Evolutionary conservation across 2,888 invertebrate species (phyloP), one percentile per base, ranked within the genome.

Genomic region (Oegoconia quadripuncta): DNA sequence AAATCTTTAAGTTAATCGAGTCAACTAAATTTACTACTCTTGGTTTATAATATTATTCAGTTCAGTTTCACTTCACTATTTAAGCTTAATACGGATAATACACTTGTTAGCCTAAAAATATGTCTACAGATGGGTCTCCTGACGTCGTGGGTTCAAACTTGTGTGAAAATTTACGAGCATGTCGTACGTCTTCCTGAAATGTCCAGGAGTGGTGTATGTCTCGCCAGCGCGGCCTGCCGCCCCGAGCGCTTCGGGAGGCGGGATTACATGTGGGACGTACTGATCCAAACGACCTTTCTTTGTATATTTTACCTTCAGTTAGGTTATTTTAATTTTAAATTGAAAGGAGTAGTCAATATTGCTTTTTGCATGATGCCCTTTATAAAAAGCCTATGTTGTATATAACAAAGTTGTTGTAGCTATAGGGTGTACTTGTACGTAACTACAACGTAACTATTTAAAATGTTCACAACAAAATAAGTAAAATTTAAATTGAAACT

Each of bases 101-200:
- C 31, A 34, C 34, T 42, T 32, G 38, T 39, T 42, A 42, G 23
- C 27, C 31, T 35, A 35, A 41, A 67, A 70, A 67, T 67, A 63
- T 67, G 63, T 53, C 40, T 46, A 34, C 34, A 39, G 48, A 44
- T 40, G 52, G 52, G 52, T 50, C 50, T 52, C 47, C 43, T 38
- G 58, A 55, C 44, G 53, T 50, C 50, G 50, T 45, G 48, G 55
- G 64, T 67, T 74, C 64, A 70, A 70, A 76, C 60, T 70, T 65
- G 66, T 64, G 70, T 70, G 69, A 74, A 73, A 74, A 77, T 78
- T 69, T 76, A 77, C 69, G 74, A 62, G 55, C 53, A 49, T 59
- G 65, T 70, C 72, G 64, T 73, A 63, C 59, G 60, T 70, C 72
- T 68, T 65, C 46, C 51, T 48, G 62, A 64, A 68, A 73, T 66